Percentiles rank a stretch among this genome's conserved stretches.
These are phyloP conservation scores for Myotis lucifugus DNA, from an alignment of 2,113 vertebrate genomes.

Conservation along the genomic window DNA sequence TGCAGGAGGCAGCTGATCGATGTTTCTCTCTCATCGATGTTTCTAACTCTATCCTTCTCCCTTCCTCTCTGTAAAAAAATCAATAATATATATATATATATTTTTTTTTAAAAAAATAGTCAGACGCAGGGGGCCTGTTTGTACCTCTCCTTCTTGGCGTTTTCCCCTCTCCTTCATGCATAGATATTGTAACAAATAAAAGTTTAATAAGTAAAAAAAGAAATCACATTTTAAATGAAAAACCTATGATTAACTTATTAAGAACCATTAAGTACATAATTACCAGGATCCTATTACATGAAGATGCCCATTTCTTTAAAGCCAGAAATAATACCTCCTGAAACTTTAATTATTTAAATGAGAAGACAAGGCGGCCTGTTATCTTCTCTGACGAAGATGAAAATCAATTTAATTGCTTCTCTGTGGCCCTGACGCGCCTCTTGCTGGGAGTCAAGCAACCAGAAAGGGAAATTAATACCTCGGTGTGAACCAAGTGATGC, in stretches of 20 bases:
- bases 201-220: conserved; percentile 87
- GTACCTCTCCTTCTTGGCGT: conserved; percentile 70
- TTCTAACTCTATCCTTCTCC: too few species aligned
- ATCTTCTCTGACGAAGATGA: conserved; percentile 92
- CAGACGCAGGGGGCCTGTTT: conserved; percentile 54
- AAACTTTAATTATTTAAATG: conserved; percentile 94
- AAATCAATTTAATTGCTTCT: conserved; percentile 93
- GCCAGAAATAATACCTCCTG: conserved; percentile 90
- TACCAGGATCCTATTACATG: conserved; percentile 90
- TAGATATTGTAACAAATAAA: conserved; percentile 85
- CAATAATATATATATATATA: too few species aligned
- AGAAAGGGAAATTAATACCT: conserved; percentile 90
- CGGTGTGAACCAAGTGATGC: conserved; percentile 90
- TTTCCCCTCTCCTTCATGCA: conserved; percentile 74
- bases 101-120: neutral
- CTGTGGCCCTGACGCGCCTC: conserved; percentile 89
- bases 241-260: conserved; percentile 90
- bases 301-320: conserved; percentile 90
- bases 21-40: too few species aligned
- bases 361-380: conserved; percentile 90
- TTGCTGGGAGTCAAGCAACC: conserved; percentile 91
- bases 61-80: too few species aligned
- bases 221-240: conserved; percentile 88
- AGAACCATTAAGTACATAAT: conserved; percentile 90
- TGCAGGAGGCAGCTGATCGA: too few species aligned